These are phyloP conservation scores for Axinella damicornis DNA, from an alignment of 37 sponge, comb jelly and placozoan genomes.

Conservation along the genomic window DNA sequence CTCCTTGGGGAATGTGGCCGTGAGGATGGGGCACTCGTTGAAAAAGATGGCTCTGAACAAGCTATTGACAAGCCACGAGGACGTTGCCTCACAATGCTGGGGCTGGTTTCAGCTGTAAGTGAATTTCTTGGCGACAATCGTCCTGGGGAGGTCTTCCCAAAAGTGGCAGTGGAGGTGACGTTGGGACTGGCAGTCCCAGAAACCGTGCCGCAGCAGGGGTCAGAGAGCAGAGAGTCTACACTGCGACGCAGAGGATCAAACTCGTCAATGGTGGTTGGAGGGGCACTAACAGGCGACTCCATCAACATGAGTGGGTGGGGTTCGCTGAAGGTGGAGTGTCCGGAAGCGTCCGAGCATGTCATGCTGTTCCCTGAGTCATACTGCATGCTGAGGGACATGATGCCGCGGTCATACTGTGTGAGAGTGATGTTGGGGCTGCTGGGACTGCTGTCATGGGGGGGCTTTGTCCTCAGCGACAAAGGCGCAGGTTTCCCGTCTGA, in stretches of 20 bases:
- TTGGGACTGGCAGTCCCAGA: slow-evolving; percentile 2
- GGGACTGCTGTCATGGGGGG: slow-evolving; percentile 31
- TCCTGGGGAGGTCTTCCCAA: slow-evolving; percentile 4
- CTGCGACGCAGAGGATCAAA: slow-evolving; percentile 51
- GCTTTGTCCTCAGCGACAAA: neutral
- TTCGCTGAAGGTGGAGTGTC: slow-evolving; percentile 34
- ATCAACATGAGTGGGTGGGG: neutral
- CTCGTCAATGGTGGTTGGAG: neutral
- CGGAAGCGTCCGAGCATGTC: slow-evolving; percentile 43
- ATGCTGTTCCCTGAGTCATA: slow-evolving; percentile 63
- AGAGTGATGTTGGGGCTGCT: slow-evolving; percentile 41
- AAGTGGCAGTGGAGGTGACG: slow-evolving; percentile 10
- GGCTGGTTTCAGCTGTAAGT: neutral
- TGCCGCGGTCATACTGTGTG: neutral
- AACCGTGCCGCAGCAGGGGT: neutral
- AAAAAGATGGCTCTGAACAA: neutral
- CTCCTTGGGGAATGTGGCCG: slow-evolving; percentile 14
- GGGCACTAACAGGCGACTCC: neutral
- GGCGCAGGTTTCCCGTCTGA: too few species aligned
- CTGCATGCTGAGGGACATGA: neutral
- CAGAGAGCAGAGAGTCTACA: slow-evolving; percentile 35
- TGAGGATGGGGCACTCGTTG: slow-evolving; percentile 31
- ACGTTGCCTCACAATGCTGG: slow-evolving; percentile 51
- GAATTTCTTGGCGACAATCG: neutral
- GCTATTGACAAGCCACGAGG: slow-evolving; percentile 7